These are phyloP conservation scores for Lycorma delicatula DNA, from an alignment of 1,140 invertebrate genomes.

Conservation along the genomic window DNA sequence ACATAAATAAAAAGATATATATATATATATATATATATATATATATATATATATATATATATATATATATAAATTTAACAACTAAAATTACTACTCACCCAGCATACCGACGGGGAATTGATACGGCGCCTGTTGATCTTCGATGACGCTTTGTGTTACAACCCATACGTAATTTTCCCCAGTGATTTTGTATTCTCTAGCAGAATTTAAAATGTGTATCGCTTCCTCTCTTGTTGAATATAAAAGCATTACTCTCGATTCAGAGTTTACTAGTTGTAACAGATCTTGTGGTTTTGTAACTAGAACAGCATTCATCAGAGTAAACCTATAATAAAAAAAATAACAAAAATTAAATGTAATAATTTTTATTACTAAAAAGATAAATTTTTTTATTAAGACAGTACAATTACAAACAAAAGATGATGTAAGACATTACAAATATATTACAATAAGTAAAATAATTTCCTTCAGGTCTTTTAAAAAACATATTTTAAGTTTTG, in stretches of 20 bases:
- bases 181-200: constrained; percentile 74
- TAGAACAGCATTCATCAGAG: constrained; percentile 73
- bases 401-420: not conserved
- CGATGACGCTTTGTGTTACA: constrained; percentile 89
- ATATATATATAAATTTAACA: not conserved
- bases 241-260: constrained; percentile 87
- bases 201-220: constrained; percentile 68
- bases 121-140: constrained; percentile 55
- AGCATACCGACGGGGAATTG: constrained; percentile 90
- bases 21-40: too few relatives aligned
- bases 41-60: too few relatives aligned
- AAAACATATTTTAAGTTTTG: too few relatives aligned
- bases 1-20: too few relatives aligned
- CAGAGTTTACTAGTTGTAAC: constrained; percentile 73
- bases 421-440: not conserved
- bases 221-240: constrained; percentile 86
- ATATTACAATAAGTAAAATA: not conserved
- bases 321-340: constrained; percentile 45
- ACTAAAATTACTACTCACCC: constrained; percentile 57
- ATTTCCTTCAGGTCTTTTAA: not conserved
- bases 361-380: not conserved
- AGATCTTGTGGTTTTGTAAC: constrained; percentile 60
- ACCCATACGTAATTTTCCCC: constrained; percentile 96
- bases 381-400: not conserved
- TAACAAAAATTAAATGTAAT: not conserved